phyloP scores from a whole-genome alignment of 2,797 vertebrate genomes.

The Rhyacichthys aspro region DNA sequence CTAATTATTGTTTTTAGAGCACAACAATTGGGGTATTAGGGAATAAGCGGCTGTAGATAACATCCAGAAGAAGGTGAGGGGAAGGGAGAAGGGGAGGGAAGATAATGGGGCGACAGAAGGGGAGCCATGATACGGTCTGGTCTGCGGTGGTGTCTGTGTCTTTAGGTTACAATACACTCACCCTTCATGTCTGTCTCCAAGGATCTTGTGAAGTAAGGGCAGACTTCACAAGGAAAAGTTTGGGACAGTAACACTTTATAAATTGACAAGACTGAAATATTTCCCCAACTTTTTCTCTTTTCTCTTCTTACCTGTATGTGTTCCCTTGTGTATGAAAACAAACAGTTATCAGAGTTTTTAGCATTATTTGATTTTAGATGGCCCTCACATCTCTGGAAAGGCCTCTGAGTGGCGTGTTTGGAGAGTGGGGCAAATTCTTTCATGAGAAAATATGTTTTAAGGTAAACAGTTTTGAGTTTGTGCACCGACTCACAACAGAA shows the following conservation, averaged over 20 bases:
- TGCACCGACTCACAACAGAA: too few species aligned
- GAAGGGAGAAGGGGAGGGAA: conserved; percentile 60
- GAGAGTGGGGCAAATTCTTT: too few species aligned
- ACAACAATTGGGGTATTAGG: conserved; percentile 82
- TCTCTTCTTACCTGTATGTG: too few species aligned
- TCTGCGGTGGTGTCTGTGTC: conserved; percentile 46
- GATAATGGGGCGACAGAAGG: conserved; percentile 77
- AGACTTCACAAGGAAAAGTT: neutral
- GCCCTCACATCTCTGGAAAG: too few species aligned
- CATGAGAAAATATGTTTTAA: too few species aligned
- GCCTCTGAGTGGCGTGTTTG: too few species aligned
- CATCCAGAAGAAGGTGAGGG: conserved; percentile 72
- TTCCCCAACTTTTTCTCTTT: neutral
- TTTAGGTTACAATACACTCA: conserved; percentile 20
- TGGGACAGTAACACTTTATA: neutral
- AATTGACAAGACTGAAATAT: neutral
- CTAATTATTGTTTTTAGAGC: conserved; percentile 84
- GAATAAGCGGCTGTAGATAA: conserved; percentile 80
- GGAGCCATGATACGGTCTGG: conserved; percentile 69
- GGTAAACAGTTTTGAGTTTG: too few species aligned
- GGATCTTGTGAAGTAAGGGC: conserved; percentile 33
- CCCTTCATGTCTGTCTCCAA: conserved; percentile 26
- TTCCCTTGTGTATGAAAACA: too few species aligned
- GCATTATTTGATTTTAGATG: too few species aligned
- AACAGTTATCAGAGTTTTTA: too few species aligned